Percentiles rank a stretch among this genome's conserved stretches.
Conservation (phyloP, 2,888 invertebrate species). For the Adelphocoris suturalis region DNA sequence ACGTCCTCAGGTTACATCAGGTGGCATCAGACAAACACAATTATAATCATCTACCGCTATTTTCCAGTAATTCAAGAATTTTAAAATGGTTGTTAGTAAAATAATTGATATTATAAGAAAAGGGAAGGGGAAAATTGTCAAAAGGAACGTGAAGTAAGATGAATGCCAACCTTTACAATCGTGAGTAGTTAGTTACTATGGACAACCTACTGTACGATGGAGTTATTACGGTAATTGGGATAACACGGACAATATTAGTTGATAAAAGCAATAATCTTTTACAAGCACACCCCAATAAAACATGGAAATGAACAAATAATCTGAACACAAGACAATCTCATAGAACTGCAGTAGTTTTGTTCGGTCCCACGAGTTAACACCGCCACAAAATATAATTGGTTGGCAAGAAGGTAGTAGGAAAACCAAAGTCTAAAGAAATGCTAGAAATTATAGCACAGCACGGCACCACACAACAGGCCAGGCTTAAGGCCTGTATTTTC, state of each 20-base stretch:
- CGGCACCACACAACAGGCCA: constrained; percentile 66
- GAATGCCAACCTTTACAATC: not conserved
- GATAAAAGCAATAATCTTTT: not conserved
- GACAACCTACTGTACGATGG: not conserved
- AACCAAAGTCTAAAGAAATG: constrained; percentile 69
- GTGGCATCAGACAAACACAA: no score
- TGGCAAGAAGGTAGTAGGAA: constrained; percentile 55
- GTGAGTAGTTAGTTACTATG: not conserved
- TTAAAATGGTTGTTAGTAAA: no score
- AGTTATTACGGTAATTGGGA: not conserved
- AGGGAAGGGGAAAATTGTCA: not conserved
- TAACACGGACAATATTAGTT: not conserved
- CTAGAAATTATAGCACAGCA: constrained; percentile 72
- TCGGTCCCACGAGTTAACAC: constrained; percentile 55
- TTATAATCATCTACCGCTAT: no score
- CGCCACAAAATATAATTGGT: constrained; percentile 37
- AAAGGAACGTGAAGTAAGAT: not conserved
- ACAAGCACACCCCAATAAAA: constrained; percentile 39
- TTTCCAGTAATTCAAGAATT: no score
- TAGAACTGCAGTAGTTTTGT: not conserved
- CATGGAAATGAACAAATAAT: constrained; percentile 47
- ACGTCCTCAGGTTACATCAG: no score
- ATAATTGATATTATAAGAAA: not conserved
- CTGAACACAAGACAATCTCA: constrained; percentile 28
- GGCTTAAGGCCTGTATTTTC: constrained; percentile 61